Percentiles rank a stretch among this genome's conserved stretches.
Conservation (phyloP, 2,888 invertebrate genomes). For the Latrodectus hesperus region DNA sequence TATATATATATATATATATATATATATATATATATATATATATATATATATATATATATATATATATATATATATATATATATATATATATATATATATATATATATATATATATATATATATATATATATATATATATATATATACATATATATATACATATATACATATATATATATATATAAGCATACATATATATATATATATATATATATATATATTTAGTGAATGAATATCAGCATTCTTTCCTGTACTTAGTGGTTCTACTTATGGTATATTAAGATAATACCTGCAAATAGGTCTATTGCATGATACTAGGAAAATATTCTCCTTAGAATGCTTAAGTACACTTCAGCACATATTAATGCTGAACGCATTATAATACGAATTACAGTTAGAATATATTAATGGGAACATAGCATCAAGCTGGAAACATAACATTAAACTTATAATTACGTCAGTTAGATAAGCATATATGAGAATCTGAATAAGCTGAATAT, state of each 20-base stretch:
- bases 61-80: conserved; percentile 15
- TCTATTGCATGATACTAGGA: no score
- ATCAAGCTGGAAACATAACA: no score
- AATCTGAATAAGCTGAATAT: no score
- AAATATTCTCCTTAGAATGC: no score
- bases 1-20: conserved; percentile 1
- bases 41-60: conserved; percentile 17
- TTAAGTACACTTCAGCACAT: no score
- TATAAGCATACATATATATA: neutral
- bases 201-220: no score
- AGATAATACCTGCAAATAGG: no score
- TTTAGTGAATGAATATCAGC: neutral
- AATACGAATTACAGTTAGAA: no score
- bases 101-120: conserved; percentile 17
- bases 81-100: conserved; percentile 15
- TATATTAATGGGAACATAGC: no score
- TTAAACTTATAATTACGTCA: no score
- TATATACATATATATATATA: neutral
- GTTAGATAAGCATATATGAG: no score
- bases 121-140: conserved; percentile 17
- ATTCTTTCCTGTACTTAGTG: neutral
- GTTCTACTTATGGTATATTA: neutral
- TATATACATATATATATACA: conserved; percentile 13
- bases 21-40: conserved; percentile 15
- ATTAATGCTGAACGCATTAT: no score